phyloP scores from a whole-genome alignment of 2,113 vertebrate species.

The Salminus brasiliensis region DNA sequence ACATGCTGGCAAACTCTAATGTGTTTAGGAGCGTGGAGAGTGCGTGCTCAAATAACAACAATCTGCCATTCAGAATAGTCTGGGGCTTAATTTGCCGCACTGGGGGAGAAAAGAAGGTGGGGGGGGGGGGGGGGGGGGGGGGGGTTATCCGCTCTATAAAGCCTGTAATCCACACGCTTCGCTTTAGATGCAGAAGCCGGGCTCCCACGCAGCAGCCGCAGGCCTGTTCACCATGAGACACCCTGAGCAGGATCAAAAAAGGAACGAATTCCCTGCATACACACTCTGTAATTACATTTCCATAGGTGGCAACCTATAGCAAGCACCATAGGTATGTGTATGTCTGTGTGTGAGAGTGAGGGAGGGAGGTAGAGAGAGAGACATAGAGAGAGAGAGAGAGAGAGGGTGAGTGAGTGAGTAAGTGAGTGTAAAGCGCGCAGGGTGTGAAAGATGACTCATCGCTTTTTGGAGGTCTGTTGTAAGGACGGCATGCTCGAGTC shows the following conservation, averaged over 20 bases:
- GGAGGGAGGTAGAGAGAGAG: too few relatives aligned
- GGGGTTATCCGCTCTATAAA: background rate
- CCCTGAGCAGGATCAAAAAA: conserved; percentile 33
- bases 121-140: too few relatives aligned
- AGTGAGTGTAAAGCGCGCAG: conserved; percentile 47
- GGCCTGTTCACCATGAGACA: conserved; percentile 9
- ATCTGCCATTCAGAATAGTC: background rate
- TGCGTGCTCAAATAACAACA: too few relatives aligned
- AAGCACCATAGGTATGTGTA: background rate
- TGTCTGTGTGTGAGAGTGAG: background rate
- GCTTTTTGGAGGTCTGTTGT: conserved; percentile 48
- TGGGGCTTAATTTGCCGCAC: background rate
- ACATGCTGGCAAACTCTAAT: background rate
- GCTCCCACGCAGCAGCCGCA: background rate
- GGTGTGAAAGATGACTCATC: conserved; percentile 72
- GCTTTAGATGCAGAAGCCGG: background rate
- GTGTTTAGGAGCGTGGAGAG: background rate
- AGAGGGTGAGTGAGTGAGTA: background rate
- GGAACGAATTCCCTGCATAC: conserved; percentile 36
- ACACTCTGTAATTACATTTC: conserved; percentile 41
- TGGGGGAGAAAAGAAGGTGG: too few relatives aligned
- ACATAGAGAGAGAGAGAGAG: background rate
- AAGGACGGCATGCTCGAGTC: background rate
- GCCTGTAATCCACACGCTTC: background rate
- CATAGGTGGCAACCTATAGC: conserved; percentile 27